Evolutionary conservation across 2,888 invertebrate species (phyloP).

Genomic region (Dryobota labecula): DNA sequence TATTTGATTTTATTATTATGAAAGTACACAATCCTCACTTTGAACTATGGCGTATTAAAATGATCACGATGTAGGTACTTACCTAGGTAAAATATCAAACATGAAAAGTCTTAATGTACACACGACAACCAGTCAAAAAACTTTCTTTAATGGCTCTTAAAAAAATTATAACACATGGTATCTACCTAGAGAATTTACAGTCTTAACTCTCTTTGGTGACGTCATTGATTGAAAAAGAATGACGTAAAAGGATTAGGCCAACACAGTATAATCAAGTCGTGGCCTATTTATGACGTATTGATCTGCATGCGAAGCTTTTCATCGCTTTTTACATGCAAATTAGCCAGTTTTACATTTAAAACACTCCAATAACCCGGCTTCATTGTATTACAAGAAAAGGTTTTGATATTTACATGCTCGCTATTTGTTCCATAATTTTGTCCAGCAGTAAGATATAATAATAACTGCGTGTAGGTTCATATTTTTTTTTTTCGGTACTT

Average conservation of each 20-base stretch:
- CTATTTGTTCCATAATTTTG: not conserved
- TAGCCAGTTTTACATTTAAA: slow-evolving; percentile 66
- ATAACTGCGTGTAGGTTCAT: not conserved
- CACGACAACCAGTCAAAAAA: not conserved
- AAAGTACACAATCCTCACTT: not conserved
- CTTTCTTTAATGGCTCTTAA: not conserved
- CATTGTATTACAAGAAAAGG: slow-evolving; percentile 6
- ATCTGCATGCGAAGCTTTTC: slow-evolving; percentile 71
- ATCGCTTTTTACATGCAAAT: slow-evolving; percentile 82
- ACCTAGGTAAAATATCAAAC: not conserved
- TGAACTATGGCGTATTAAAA: not conserved
- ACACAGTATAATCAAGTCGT: slow-evolving; percentile 63
- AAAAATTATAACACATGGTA: not conserved
- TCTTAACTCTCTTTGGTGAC: not conserved
- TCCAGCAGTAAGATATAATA: not conserved
- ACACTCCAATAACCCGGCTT: slow-evolving; percentile 15
- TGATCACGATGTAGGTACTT: not conserved
- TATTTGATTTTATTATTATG: too few relatives aligned
- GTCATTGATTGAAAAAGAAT: slow-evolving; percentile 33
- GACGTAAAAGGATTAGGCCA: slow-evolving; percentile 37
- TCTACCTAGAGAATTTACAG: slow-evolving; percentile 2
- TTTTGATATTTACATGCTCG: not conserved
- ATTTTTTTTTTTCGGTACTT: not conserved
- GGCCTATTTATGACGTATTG: slow-evolving; percentile 70
- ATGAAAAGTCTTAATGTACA: not conserved